Evolutionary conservation across 2,888 invertebrate genomes (phyloP).

Genomic region (Macrophya annulata): DNA sequence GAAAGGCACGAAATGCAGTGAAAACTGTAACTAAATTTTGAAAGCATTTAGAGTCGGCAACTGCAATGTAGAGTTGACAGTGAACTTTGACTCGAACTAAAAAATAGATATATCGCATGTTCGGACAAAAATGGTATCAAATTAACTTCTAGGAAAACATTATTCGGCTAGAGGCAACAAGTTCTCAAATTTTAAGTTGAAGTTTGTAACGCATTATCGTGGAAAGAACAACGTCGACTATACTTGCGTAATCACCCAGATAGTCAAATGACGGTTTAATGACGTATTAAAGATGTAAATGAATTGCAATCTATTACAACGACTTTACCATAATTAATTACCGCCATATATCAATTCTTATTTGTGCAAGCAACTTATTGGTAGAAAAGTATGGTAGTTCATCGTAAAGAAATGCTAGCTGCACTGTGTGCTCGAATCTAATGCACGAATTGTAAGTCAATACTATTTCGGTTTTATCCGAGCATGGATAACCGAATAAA

Average conservation of each 20-base stretch:
- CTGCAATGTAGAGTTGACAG: neutral
- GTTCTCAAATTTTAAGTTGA: neutral
- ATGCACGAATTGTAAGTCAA: neutral
- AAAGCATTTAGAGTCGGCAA: neutral
- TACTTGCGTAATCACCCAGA: neutral
- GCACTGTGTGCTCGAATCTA: neutral
- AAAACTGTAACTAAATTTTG: neutral
- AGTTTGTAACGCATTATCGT: neutral
- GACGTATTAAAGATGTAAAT: conserved; percentile 2
- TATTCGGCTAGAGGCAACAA: neutral
- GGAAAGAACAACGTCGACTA: neutral
- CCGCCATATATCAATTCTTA: neutral
- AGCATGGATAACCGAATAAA: neutral
- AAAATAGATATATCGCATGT: neutral
- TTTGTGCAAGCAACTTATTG: neutral
- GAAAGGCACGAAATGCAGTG: neutral
- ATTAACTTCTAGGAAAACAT: neutral
- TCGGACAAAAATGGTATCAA: neutral
- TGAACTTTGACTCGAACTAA: neutral
- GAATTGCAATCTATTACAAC: neutral
- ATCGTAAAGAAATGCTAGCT: neutral
- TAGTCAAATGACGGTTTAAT: conserved; percentile 1
- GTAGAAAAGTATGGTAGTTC: neutral
- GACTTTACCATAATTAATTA: too few species aligned
- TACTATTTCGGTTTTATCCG: neutral